Percentiles rank a stretch among this genome's conserved stretches.
Conservation (phyloP, 2,797 vertebrate species). For the Arctocebus calabarensis region DNA sequence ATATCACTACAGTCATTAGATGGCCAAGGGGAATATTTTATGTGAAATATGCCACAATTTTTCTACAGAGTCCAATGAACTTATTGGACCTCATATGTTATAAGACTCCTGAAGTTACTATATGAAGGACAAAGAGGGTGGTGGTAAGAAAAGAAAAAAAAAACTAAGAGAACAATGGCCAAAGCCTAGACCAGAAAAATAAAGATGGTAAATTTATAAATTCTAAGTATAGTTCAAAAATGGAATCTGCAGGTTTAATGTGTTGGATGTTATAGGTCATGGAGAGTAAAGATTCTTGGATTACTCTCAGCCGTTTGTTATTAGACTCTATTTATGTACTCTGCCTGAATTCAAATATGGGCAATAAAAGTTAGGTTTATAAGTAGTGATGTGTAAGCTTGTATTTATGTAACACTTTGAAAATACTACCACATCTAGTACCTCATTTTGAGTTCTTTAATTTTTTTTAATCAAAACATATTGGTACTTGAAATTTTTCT, state of each 20-base stretch:
- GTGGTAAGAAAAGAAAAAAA: neutral
- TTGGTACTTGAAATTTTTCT: constrained; percentile 63
- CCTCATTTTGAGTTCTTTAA: constrained; percentile 7
- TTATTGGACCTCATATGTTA: neutral
- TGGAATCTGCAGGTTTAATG: constrained; percentile 4
- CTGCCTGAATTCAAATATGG: constrained; percentile 28
- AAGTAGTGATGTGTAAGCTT: neutral
- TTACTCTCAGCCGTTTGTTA: neutral
- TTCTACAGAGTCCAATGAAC: too few relatives aligned
- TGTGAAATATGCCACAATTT: too few relatives aligned
- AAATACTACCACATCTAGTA: neutral
- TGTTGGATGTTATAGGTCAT: neutral
- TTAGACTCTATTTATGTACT: constrained; percentile 23
- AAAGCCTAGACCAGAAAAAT: neutral
- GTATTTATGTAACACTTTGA: constrained; percentile 51
- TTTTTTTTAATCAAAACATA: constrained; percentile 59
- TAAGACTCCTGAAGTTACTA: neutral
- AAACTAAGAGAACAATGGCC: neutral
- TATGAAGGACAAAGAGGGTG: neutral
- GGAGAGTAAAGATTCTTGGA: neutral
- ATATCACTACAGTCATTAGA: too few relatives aligned
- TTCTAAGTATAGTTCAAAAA: neutral
- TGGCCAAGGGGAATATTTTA: too few relatives aligned
- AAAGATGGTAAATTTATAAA: constrained; percentile 7
- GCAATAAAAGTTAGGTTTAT: neutral